Conservation (phyloP, 2,113 vertebrate genomes). For the Oryctolagus cuniculus region DNA sequence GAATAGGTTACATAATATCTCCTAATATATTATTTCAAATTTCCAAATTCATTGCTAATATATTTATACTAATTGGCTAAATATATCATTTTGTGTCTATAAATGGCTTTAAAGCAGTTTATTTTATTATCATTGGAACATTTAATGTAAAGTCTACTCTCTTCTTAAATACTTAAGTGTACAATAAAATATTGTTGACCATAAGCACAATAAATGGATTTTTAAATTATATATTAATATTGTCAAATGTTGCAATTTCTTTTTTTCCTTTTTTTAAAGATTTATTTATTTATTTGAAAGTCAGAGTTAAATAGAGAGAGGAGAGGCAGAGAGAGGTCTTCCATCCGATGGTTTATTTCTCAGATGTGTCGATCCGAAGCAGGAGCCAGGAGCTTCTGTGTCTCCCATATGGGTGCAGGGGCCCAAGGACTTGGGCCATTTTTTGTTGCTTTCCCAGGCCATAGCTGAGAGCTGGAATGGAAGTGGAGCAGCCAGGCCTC, state of each 20-base stretch:
- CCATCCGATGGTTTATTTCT: too few relatives aligned
- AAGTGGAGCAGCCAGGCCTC: too few relatives aligned
- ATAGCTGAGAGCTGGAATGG: too few relatives aligned
- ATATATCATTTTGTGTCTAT: neutral
- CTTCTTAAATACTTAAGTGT: neutral
- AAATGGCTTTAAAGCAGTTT: neutral
- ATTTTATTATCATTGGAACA: neutral
- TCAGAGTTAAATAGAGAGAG: too few relatives aligned
- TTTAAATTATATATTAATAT: neutral
- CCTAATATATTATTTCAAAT: neutral
- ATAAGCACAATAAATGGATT: neutral
- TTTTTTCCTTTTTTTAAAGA: neutral
- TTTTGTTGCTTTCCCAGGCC: too few relatives aligned
- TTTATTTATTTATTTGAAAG: too few relatives aligned
- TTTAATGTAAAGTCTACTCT: neutral
- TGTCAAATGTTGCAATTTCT: constrained; percentile 3
- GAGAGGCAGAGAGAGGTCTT: too few relatives aligned
- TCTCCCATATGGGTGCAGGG: too few relatives aligned
- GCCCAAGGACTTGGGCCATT: too few relatives aligned
- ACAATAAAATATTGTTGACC: neutral
- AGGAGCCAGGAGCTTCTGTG: too few relatives aligned
- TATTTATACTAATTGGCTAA: neutral
- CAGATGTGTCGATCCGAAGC: too few relatives aligned
- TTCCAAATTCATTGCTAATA: neutral
- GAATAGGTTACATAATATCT: neutral